Base-by-base conservation (phyloP, 2,113 vertebrate species). In the Tursiops truncatus region DNA sequence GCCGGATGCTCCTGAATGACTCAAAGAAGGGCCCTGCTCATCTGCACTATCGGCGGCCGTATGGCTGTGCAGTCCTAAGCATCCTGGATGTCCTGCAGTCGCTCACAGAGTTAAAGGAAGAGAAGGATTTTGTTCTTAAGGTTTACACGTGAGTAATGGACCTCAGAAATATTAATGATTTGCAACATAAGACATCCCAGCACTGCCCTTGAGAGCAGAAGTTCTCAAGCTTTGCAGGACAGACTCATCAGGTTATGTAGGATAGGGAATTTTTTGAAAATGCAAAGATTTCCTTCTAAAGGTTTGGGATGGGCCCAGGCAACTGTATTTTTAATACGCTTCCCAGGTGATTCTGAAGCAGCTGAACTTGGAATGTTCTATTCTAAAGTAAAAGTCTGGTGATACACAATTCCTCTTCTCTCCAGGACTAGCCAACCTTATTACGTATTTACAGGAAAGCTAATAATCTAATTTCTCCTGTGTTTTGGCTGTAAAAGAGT, bases 81-180 rank as follows among this genome's bases (percentile, higher is more conserved):
- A 98, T 99, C 98, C 98, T 99, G 96, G 99, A 99, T 74, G 99
- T 99, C 89, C 99, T 99, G 68, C 99, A 99, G 97, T 99, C 99
- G 26, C 99, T 99, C 97, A 99, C 99, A 0, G 99, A 99, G 98
- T 98, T 99, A 96, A 99, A 99, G 96, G 99, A 99, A 93, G 99
- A 99, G 97, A 99, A 99, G 97, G 99, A 99, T 98, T 99, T 99
- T 98, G 99, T 99, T 94, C 99, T 99, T 94, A 99, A 99, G 98
- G 99, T 99, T 98, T 99, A 99, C 98, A 99, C 99, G 99, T 99
- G 97, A 99, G 99, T 99, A 97, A 88, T 58, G 36, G 26, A 50
- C 9, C 38, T 77, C 6, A 71, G 63, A 53, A 71, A 95, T 88
- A 8, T 86, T 50, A 74, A 17, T 96, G 31, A 67, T 89, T 82